phyloP scores from a whole-genome alignment of 2,113 vertebrate species.

The Colaptes auratus region DNA sequence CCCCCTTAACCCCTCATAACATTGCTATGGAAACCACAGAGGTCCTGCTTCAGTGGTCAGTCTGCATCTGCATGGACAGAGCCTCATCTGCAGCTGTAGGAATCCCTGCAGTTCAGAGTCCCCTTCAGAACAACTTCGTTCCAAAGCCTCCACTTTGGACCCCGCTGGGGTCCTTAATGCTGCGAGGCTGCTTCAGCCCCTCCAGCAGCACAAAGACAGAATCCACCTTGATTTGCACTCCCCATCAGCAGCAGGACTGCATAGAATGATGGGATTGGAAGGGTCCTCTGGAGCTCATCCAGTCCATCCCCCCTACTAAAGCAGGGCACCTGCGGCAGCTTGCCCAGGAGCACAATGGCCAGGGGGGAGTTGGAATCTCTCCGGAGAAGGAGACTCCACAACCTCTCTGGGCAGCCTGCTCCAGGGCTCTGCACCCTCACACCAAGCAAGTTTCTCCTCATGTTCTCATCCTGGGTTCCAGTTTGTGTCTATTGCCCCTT shows the following conservation, averaged over 20 bases:
- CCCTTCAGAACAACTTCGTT: background rate
- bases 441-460: no score
- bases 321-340: no score
- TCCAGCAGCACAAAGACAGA: fast-evolving
- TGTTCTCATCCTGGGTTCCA: no score
- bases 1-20: background rate
- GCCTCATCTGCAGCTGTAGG: background rate
- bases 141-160: background rate
- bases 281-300: no score
- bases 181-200: fast-evolving
- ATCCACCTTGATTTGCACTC: background rate
- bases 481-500: no score
- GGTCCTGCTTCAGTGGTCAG: background rate
- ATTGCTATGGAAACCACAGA: slow-evolving; percentile 56
- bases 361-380: no score
- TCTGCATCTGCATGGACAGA: background rate
- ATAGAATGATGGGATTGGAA: no score
- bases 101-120: background rate
- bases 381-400: no score
- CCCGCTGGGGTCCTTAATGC: background rate
- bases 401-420: no score
- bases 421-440: no score
- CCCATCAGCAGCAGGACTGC: background rate
- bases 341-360: no score
- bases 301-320: no score